Base-by-base conservation (phyloP, 2,113 vertebrate genomes). In the Platysteira castanea region DNA sequence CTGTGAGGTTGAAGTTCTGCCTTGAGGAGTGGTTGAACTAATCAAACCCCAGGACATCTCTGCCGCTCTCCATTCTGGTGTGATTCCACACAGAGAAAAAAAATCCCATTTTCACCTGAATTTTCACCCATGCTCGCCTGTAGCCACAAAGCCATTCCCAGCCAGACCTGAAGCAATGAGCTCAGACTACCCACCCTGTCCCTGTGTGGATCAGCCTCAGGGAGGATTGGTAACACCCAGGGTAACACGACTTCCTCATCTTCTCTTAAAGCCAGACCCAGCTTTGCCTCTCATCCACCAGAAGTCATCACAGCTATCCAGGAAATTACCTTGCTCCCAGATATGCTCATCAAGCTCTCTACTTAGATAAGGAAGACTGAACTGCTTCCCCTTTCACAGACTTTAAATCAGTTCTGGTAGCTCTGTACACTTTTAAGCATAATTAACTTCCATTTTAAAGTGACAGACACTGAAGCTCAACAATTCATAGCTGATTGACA, bases 71-170 rank as follows among this genome's bases (percentile, higher is more conserved):
- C 1, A 1, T 57, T 50, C 53, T 53, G 24, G 6, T 53, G 46
- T 23, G 15, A 83, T 47, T n/a, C n/a, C 28, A 14, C 0, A 1
- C 3, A 22, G 37, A 22, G 42, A 4, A 28, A 54, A 41, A 42
- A 18, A 50, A 7, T 27, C 47, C 21, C 12, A 0, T n/a, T 18
- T 84, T 50, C 8, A 22, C 24, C 44, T n/a, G 18, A 13, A 39
- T 39, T 39, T 39, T 39, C 39, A 39, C 39, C 30, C 1, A 0
- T 19, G 13, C n/a, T 69, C 3, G 0, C 18, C 77, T 70, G 19
- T 5, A 88, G 13, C 27, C 63, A 47, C 15, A 9, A 22, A 18
- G 11, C 23, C 27, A 2, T 47, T 64, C 61, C 70, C 70, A 88
- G n/a, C 7, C 53, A 77, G 49, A 13, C 60, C 5, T 6, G 47